Evolutionary conservation across 2,888 invertebrate genomes (phyloP), one percentile per base, ranked within the genome.

Genomic region (Apodemia mormo): DNA sequence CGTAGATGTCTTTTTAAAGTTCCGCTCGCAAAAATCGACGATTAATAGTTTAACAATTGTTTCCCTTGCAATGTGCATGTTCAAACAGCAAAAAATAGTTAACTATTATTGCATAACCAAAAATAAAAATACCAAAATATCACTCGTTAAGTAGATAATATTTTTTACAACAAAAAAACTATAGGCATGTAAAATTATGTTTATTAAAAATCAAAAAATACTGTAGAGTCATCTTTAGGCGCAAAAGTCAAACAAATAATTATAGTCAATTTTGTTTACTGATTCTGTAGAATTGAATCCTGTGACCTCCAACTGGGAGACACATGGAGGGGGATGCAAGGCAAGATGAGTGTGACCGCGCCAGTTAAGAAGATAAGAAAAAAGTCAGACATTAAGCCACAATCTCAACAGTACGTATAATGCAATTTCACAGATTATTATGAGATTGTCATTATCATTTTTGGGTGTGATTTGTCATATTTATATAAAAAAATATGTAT

Each of bases 331-430:
- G 96, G 96, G 94, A 94, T 95, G 94, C 96, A 96, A 96, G 95
- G 95, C 96, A 96, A 96, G 96, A 96, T 96, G 96, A 96, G 96
- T 95, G 95, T 95, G 94, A 95, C 95, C 88, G 92, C 94, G 89
- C 90, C 94, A 86, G 94, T 92, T 90, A 95, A 95, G 90, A 96
- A 96, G 93, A 95, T 95, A 89, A 94, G 95, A 85, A 95, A 95
- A 93, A 96, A 96, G 94, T 94, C 91, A 82, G 96, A 96, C 89
- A 94, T 94, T 87, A 96, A 95, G 94, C 95, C 95, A 78, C 95
- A 94, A 93, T 94, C 95, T 81, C 95, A 95, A 93, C 95, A 95
- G 90, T 94, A 92, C 89, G 93, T 93, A 91, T 89, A 80, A 83
- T 85, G 85, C 84, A 88, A 84, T 85, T 86, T 81, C 84, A 85